phyloP scores from a whole-genome alignment of 1,140 invertebrate genomes.

The Bombus huntii region DNA sequence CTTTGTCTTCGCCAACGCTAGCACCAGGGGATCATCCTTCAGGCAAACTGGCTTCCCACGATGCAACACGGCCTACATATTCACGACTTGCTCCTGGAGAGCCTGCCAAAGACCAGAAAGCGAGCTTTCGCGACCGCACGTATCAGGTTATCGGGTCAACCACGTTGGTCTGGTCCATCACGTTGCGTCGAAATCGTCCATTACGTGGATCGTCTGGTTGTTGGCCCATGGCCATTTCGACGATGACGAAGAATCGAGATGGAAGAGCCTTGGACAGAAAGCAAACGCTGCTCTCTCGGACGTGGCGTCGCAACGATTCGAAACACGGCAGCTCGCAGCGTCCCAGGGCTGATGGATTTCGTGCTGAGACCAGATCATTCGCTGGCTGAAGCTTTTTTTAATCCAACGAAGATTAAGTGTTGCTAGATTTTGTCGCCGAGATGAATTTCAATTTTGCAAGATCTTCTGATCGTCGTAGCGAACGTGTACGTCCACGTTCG shows the following conservation, averaged over 20 bases:
- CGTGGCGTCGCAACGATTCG: background rate
- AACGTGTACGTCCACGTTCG: no score
- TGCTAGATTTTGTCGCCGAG: no score
- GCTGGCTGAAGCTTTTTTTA: no score
- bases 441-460: no score
- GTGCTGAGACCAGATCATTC: no score
- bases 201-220: slow-evolving; percentile 7
- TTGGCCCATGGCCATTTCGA: slow-evolving; percentile 31
- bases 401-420: no score
- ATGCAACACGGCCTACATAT: background rate
- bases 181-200: background rate
- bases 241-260: background rate
- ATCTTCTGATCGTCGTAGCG: no score
- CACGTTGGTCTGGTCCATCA: slow-evolving; percentile 39
- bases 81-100: background rate
- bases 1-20: background rate
- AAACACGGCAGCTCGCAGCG: background rate
- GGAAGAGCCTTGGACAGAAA: background rate
- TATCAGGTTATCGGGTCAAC: slow-evolving; percentile 54
- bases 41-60: background rate
- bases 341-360: background rate
- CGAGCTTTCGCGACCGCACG: background rate
- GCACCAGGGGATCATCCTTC: background rate
- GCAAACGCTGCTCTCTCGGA: background rate
- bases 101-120: background rate